Evolutionary conservation across 2,797 vertebrate species (phyloP), one percentile per base, ranked within the genome.

Genomic region (Lophotriccus pileatus): DNA sequence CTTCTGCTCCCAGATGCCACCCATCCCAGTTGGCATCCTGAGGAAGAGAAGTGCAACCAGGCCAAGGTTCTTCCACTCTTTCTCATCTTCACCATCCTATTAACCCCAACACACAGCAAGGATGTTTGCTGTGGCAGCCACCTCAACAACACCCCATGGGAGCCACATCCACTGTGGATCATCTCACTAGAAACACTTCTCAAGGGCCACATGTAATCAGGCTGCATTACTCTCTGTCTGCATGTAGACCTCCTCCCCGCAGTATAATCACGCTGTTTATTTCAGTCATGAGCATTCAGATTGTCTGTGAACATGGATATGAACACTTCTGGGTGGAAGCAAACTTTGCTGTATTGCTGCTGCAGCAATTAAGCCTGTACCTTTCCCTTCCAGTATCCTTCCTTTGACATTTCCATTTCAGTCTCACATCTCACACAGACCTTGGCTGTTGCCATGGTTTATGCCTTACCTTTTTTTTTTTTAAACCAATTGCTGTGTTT

Each of bases 321-420:
- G 66, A 59, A 55, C 52, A 67, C 27, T 67, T 84, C 20, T 34
- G 58, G 49, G 52, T 69, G 56, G 21, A 39, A 83, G 39, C 43
- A 89, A 70, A 64, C 44, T 78, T 73, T 47, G n/a, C 37, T 76
- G 43, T 52, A 22, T 55, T 92, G 50, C 53, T 84, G 23, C 60
- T 59, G 36, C 0, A 0, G n/a, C 10, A 5, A 7, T 88, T 53
- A 84, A 81, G 11, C n/a, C 77, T 30, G n/a, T 49, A n/a, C 0
- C 0, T 66, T 77, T 92, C 47, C 52, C 43, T 77, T 73, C 67
- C 58, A 79, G 24, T 60, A 58, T 72, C 72, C 50, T 70, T 84
- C 41, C 32, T 60, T 46, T 67, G 58, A 46, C 36, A 12, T 78
- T 84, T 63, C 77, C 44, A 30, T 92, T 86, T 28, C 41, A 53